These are phyloP conservation scores for Leucopsar rothschildi DNA, from an alignment of 2,113 vertebrate genomes.

Conservation along the genomic window DNA sequence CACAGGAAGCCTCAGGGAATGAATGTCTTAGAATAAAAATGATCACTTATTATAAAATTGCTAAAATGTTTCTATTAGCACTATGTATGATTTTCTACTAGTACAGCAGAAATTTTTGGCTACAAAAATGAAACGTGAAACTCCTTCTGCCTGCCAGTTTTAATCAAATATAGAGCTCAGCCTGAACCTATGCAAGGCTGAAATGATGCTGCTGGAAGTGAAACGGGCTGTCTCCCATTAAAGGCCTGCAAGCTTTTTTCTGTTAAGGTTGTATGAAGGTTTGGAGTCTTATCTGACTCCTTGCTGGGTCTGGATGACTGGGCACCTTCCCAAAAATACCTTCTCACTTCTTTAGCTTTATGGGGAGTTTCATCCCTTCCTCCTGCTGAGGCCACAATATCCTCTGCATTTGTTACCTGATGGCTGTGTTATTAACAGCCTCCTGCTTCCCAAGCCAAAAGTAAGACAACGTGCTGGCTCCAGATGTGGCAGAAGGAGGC, in stretches of 20 bases:
- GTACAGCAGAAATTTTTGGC: constrained; percentile 15
- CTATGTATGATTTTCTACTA: neutral
- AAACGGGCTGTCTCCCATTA: constrained; percentile 45
- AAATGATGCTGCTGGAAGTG: constrained; percentile 1
- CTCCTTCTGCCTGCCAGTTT: constrained; percentile 9
- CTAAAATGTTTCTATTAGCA: neutral
- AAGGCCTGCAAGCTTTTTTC: neutral
- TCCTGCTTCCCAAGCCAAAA: neutral
- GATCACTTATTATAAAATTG: neutral
- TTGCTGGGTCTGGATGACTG: constrained; percentile 44
- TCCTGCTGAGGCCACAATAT: constrained; percentile 57
- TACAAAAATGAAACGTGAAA: neutral
- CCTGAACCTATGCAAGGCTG: neutral
- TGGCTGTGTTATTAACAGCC: constrained; percentile 25
- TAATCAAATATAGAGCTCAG: constrained; percentile 16
- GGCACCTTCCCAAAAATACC: constrained; percentile 61
- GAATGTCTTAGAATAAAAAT: neutral
- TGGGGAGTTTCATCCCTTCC: constrained; percentile 52
- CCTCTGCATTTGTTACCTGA: constrained; percentile 36
- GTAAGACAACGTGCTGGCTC: neutral
- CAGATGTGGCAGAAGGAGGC: constrained; percentile 19
- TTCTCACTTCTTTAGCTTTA: constrained; percentile 64
- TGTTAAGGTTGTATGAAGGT: neutral
- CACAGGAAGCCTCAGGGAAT: neutral
- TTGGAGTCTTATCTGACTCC: constrained; percentile 54